Percentiles rank a stretch among this genome's conserved stretches.
These are phyloP conservation scores for Daboia siamensis DNA, from an alignment of 2,113 vertebrate species.

Conservation along the genomic window DNA sequence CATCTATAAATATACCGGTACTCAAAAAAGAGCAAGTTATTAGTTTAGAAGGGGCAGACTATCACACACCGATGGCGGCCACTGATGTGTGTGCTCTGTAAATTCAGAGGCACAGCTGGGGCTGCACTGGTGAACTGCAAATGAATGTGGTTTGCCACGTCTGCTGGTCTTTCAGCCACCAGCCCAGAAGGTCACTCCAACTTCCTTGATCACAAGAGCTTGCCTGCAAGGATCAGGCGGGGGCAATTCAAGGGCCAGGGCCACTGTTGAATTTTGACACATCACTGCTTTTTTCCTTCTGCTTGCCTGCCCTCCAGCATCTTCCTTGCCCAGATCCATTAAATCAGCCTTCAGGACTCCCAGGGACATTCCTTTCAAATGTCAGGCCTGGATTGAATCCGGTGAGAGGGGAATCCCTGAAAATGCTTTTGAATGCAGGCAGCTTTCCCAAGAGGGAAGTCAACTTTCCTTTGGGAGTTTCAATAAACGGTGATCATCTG, in stretches of 20 bases:
- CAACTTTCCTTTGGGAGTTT: not conserved
- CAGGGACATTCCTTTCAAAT: not conserved
- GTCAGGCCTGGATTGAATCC: too few species aligned
- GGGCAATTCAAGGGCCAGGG: too few species aligned
- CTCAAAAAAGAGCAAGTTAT: conserved; percentile 52
- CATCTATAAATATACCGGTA: conserved; percentile 46
- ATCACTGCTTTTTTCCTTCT: not conserved
- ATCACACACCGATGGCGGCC: not conserved
- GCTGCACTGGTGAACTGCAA: not conserved
- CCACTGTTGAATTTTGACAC: too few species aligned
- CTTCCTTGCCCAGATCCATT: not conserved
- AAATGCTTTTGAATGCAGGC: not conserved
- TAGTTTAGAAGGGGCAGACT: conserved; percentile 56
- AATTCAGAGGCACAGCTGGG: not conserved
- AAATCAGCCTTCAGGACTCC: not conserved
- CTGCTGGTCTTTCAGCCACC: not conserved
- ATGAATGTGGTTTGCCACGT: not conserved
- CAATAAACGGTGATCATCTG: not conserved
- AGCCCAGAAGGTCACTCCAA: not conserved
- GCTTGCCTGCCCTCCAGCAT: not conserved
- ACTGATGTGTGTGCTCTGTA: conserved; percentile 29
- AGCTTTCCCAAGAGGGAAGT: not conserved
- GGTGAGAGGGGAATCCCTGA: not conserved
- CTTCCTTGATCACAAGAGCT: accelerated
- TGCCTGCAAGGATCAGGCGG: not conserved